Evolutionary conservation across 1,140 invertebrate species (phyloP).

Genomic region (Mactra quadrangularis): DNA sequence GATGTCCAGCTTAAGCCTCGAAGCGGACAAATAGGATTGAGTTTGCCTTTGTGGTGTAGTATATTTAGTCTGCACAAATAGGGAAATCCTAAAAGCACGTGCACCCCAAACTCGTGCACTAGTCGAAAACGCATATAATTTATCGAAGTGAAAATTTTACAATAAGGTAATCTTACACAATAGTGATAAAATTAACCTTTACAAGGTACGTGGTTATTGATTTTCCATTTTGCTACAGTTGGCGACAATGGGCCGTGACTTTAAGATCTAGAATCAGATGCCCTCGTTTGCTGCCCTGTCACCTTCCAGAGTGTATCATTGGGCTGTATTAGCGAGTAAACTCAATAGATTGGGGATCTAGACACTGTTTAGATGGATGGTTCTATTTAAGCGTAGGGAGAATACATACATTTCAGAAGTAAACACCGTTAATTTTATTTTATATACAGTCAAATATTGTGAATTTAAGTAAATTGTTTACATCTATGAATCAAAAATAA

Average conservation of each 20-base stretch:
- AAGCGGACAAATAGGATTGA: no score
- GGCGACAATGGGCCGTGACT: conserved; percentile 43
- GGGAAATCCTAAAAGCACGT: no score
- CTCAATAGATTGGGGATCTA: conserved; percentile 61
- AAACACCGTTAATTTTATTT: conserved; percentile 8
- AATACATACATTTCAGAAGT: conserved; percentile 29
- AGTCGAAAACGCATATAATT: no score
- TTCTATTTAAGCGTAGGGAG: conserved; percentile 35
- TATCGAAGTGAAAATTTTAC: no score
- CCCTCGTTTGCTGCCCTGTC: conserved; percentile 48
- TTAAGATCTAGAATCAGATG: conserved; percentile 49
- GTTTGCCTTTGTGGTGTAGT: no score
- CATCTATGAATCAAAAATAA: no score
- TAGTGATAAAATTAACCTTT: conserved; percentile 15
- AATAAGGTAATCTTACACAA: no score
- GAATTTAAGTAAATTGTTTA: no score
- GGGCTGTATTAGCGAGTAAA: conserved; percentile 58
- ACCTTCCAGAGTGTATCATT: conserved; percentile 50
- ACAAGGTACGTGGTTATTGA: conserved; percentile 28
- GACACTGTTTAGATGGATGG: conserved; percentile 53
- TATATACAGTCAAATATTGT: no score
- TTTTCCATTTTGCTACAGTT: conserved; percentile 47
- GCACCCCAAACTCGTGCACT: no score
- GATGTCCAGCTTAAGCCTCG: no score
- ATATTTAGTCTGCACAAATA: no score